Conservation (phyloP, 92 coral and sea anemone genomes). For the Isaurus tuberculatus region DNA sequence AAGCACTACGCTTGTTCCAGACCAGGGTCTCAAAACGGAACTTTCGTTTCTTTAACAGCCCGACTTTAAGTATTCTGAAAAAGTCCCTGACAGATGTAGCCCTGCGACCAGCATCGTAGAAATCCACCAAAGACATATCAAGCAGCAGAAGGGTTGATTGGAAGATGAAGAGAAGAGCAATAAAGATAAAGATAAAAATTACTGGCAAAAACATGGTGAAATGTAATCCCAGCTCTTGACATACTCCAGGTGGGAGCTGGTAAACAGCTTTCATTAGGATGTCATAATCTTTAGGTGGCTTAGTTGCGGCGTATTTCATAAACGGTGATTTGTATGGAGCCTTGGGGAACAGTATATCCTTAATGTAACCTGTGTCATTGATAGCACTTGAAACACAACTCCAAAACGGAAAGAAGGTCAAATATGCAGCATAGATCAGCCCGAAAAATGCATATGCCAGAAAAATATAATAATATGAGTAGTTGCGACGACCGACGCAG, state of each 20-base stretch:
- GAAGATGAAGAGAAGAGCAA: slow-evolving; percentile 74
- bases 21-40: slow-evolving; percentile 76
- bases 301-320: slow-evolving; percentile 55
- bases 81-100: slow-evolving; percentile 72
- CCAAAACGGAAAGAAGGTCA: slow-evolving; percentile 81
- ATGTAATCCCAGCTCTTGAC: slow-evolving; percentile 75
- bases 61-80: slow-evolving; percentile 69
- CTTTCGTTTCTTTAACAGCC: slow-evolving; percentile 79
- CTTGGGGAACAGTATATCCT: slow-evolving; percentile 22
- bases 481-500: slow-evolving; percentile 95
- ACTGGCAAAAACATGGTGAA: slow-evolving; percentile 84
- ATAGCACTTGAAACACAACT: slow-evolving; percentile 62
- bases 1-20: slow-evolving; percentile 68
- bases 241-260: slow-evolving; percentile 63
- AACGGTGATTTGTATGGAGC: slow-evolving; percentile 32
- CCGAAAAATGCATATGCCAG: slow-evolving; percentile 84
- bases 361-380: slow-evolving; percentile 35
- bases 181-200: slow-evolving; percentile 72
- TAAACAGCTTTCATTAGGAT: slow-evolving; percentile 45
- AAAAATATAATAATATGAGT: slow-evolving; percentile 86
- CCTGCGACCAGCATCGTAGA: slow-evolving; percentile 80
- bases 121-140: slow-evolving; percentile 93
- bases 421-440: slow-evolving; percentile 77
- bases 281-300: slow-evolving; percentile 21
- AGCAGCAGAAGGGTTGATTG: slow-evolving; percentile 83